Evolutionary conservation across 1,140 invertebrate genomes (phyloP).

Genomic region (Zaprionus ghesquierei): DNA sequence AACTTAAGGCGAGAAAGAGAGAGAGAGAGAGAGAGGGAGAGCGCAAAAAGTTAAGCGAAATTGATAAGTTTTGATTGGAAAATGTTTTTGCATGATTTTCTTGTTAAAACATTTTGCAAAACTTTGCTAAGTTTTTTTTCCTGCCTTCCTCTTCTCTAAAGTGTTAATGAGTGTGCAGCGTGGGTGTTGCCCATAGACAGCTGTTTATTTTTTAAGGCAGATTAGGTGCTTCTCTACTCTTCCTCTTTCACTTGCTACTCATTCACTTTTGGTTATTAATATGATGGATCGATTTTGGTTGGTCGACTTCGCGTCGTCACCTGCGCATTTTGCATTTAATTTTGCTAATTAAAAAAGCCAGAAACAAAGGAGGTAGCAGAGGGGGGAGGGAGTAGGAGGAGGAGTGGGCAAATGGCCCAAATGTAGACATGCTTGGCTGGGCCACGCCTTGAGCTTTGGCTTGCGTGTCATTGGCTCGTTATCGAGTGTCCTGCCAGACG

Average conservation of each 20-base stretch:
- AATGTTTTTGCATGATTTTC: not conserved
- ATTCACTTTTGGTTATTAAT: conserved; percentile 17
- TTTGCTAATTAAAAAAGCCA: conserved; percentile 71
- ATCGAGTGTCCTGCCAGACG: conserved; percentile 12
- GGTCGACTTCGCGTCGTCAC: conserved; percentile 3
- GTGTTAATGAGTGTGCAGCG: conserved; percentile 9
- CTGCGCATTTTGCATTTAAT: conserved; percentile 55
- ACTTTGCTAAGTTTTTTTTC: not conserved
- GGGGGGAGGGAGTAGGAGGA: not conserved
- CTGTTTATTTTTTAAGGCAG: conserved; percentile 3
- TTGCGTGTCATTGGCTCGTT: conserved; percentile 50
- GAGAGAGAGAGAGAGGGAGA: too few species aligned
- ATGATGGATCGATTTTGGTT: conserved; percentile 25
- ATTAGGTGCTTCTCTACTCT: not conserved
- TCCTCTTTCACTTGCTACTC: not conserved
- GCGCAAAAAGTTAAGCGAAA: not conserved
- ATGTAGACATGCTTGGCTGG: conserved; percentile 5
- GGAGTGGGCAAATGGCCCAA: conserved; percentile 5
- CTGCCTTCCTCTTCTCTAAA: not conserved
- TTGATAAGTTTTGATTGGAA: conserved; percentile 18
- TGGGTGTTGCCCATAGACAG: conserved; percentile 13
- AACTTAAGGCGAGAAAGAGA: not conserved
- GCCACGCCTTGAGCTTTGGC: conserved; percentile 22
- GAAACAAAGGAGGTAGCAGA: not conserved
- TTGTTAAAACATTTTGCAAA: not conserved